phyloP scores from a whole-genome alignment of 2,797 vertebrate species.

The Mallotus villosus region DNA sequence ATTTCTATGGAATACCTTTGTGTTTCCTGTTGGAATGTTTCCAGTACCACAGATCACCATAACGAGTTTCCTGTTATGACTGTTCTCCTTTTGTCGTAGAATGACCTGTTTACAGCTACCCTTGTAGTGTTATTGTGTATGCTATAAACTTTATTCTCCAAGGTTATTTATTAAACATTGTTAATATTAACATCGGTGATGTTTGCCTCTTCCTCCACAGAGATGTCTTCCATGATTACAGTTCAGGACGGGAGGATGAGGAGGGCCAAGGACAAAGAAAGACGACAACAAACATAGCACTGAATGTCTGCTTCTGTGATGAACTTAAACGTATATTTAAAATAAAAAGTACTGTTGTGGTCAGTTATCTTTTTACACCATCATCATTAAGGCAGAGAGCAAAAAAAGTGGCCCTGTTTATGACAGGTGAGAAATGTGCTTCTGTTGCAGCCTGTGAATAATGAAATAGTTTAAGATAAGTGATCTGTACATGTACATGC shows the following conservation, averaged over 20 bases:
- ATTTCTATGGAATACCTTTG: too few species aligned
- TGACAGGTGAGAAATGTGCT: not conserved
- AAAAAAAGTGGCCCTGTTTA: not conserved
- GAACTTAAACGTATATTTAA: conserved; percentile 29
- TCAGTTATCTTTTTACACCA: not conserved
- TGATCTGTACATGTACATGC: not conserved
- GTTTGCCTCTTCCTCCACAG: conserved; percentile 62
- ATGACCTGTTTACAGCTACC: not conserved
- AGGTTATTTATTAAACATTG: not conserved
- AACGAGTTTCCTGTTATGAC: not conserved
- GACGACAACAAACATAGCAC: conserved; percentile 36
- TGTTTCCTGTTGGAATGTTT: too few species aligned
- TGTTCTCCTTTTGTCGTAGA: not conserved
- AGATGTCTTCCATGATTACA: conserved; percentile 60
- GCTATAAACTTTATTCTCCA: not conserved
- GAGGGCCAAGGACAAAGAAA: conserved; percentile 62
- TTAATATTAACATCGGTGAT: not conserved
- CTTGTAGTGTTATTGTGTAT: not conserved
- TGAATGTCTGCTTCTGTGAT: conserved; percentile 25
- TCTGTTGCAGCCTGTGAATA: not conserved
- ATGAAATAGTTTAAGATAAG: not conserved
- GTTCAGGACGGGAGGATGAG: conserved; percentile 61
- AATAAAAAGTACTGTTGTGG: conserved; percentile 32
- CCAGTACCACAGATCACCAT: too few species aligned
- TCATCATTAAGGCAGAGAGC: not conserved